Evolutionary conservation across 2,797 vertebrate species (phyloP).

Genomic region (Malurus leucopterus): DNA sequence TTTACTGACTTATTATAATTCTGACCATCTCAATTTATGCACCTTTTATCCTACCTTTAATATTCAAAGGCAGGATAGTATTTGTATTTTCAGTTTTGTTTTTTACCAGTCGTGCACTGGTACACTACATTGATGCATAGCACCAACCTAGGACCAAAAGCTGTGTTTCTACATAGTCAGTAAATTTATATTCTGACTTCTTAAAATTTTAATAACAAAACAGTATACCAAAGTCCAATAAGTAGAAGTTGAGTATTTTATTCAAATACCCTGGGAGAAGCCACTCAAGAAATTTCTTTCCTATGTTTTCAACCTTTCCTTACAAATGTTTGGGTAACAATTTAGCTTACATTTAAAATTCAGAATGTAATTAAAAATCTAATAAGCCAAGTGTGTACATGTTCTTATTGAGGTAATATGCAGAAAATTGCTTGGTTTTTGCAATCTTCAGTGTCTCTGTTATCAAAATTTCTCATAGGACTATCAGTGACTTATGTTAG

Average conservation of each 20-base stretch:
- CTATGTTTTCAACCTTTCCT: neutral
- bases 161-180: neutral
- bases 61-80: neutral
- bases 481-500: neutral
- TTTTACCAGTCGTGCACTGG: neutral
- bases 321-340: neutral
- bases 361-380: neutral
- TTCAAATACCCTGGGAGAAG: neutral
- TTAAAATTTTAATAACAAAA: neutral
- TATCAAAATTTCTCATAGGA: neutral
- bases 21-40: neutral
- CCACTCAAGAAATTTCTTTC: neutral
- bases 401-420: neutral
- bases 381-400: neutral
- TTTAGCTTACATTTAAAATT: neutral
- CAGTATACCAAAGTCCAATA: neutral
- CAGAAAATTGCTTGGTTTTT: neutral
- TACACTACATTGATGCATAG: neutral
- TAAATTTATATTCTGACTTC: neutral
- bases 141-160: neutral
- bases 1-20: neutral
- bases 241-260: neutral
- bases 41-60: neutral
- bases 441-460: neutral
- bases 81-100: neutral